Conservation (phyloP, 53 echinoderm and acorn worm species). For the Patiria pectinifera region DNA sequence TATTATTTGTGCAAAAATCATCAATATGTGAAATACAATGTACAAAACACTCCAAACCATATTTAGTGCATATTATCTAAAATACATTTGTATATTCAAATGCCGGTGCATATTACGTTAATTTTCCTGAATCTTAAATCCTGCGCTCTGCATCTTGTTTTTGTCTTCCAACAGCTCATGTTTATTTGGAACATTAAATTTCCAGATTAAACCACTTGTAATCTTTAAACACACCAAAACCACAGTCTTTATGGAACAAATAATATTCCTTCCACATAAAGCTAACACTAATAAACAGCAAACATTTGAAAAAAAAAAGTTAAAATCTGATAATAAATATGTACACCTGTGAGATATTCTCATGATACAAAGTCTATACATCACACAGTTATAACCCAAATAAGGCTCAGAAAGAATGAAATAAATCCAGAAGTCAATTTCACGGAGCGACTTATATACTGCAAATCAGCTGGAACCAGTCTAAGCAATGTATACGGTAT, state of each 20-base stretch:
- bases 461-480: too few species aligned
- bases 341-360: neutral
- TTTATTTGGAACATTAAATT: neutral
- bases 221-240: slow-evolving; percentile 16
- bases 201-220: slow-evolving; percentile 9
- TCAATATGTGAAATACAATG: neutral
- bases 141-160: slow-evolving; percentile 8
- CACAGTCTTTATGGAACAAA: neutral
- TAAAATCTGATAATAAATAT: slow-evolving; percentile 3
- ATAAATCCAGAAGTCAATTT: too few species aligned
- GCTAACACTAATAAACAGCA: slow-evolving; percentile 14
- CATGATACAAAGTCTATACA: slow-evolving; percentile 12
- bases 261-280: neutral
- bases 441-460: neutral
- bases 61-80: neutral
- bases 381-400: neutral
- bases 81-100: neutral
- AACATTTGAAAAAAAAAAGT: neutral
- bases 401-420: neutral
- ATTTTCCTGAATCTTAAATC: neutral
- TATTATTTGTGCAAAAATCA: neutral
- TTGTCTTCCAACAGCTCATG: slow-evolving; percentile 41
- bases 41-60: slow-evolving; percentile 9
- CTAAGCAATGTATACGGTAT: too few species aligned
- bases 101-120: slow-evolving; percentile 1